Evolutionary conservation across 2,888 invertebrate genomes (phyloP), one percentile per base, ranked within the genome.

Genomic region (Drosophila tripunctata): DNA sequence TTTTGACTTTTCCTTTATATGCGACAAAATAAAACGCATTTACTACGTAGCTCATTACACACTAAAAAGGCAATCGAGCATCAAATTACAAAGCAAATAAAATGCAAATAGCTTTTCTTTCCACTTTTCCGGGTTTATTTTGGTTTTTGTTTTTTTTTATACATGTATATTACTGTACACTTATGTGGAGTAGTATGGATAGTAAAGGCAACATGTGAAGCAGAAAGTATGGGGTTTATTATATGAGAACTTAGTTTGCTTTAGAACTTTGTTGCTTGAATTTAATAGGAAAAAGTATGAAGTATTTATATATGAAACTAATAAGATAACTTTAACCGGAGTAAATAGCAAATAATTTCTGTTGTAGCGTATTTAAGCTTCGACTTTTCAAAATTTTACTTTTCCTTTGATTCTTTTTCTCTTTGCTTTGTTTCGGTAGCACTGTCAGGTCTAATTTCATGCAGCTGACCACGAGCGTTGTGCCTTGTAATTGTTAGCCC

Each of bases 71-170:
- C 81, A 82, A 82, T 82, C 86, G 87, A 87, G 69, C 87, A 85
- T 75, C 82, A 82, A 82, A 82, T 82, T 82, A 82, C 81, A 82
- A 87, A 82, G 85, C 67, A 82, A 87, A 82, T 87, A 87, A 82
- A 82, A 82, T 87, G 81, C 79, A 82, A 82, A 82, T 82, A 68
- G 82, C 58, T 84, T 80, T 83, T 62, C 54, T 58, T 67, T 61
- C 47, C 54, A 61, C 70, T 71, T 66, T 70, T 10, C 36, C 44
- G 14, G 33, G 19, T 50, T 65, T 30, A 56, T 44, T 43, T 57
- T 44, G 44, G n/a, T 31, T 50, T 40, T 58, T 55, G 30, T 43
- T 35, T 21, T 38, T 45, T 45, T 31, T 33, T 40, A 43, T 50
- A 50, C 52, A 12, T 30, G 45, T 35, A 19, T 57, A 33, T 63